These are phyloP conservation scores for Polymixis flavicincta DNA, from an alignment of 2,888 invertebrate genomes.

Conservation along the genomic window DNA sequence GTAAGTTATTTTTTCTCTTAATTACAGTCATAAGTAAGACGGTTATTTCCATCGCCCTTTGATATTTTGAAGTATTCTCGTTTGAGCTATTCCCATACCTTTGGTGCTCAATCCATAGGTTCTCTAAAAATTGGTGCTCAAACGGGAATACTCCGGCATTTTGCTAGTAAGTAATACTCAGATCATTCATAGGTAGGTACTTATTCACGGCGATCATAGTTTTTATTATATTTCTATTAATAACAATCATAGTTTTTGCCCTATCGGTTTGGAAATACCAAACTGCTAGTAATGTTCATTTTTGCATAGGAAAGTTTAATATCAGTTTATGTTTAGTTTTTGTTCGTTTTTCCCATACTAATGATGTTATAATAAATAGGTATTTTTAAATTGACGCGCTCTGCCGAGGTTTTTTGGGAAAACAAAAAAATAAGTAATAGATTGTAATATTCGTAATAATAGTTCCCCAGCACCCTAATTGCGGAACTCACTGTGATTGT, in stretches of 20 bases:
- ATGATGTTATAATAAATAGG: neutral
- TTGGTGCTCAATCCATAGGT: too few species aligned
- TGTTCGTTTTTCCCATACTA: too few species aligned
- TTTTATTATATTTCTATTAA: constrained; percentile 10
- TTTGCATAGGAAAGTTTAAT: neutral
- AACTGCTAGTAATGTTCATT: neutral
- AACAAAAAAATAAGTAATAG: neutral
- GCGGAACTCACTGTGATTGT: too few species aligned
- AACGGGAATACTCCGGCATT: too few species aligned
- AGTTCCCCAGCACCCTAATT: too few species aligned
- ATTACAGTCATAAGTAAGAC: too few species aligned
- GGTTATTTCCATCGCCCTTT: too few species aligned
- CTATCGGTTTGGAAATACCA: constrained; percentile 11
- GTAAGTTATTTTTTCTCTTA: too few species aligned
- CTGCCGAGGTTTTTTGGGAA: neutral
- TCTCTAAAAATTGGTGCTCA: too few species aligned
- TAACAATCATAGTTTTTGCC: constrained; percentile 13
- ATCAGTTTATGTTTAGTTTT: neutral
- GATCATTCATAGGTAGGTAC: too few species aligned
- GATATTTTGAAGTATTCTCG: too few species aligned
- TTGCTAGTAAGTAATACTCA: neutral
- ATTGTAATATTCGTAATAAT: neutral
- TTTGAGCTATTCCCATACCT: too few species aligned
- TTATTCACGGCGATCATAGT: neutral
- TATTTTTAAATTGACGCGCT: neutral